Conservation (phyloP, 2,888 invertebrate species). For the Habrosyne pyritoides region DNA sequence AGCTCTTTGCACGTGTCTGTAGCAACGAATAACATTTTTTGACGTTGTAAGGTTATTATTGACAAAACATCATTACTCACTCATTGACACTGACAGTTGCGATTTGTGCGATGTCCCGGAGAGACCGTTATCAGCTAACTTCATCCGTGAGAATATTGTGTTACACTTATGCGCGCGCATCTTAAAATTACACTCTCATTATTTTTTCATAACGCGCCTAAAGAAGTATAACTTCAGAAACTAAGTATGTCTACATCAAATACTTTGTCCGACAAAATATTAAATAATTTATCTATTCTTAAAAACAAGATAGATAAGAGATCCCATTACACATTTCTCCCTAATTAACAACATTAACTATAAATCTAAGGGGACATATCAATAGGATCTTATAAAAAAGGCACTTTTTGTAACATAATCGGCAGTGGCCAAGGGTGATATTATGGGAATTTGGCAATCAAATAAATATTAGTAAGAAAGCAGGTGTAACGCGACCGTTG, state of each 20-base stretch:
- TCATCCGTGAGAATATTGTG: too few species aligned
- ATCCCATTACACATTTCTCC: conserved; percentile 26
- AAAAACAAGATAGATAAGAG: conserved; percentile 11
- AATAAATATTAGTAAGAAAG: conserved; percentile 79
- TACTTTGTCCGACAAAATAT: not conserved
- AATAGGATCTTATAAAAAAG: conserved; percentile 23
- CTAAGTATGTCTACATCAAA: not conserved
- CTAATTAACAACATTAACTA: conserved; percentile 38
- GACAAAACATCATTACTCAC: too few species aligned
- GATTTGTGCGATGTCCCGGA: too few species aligned
- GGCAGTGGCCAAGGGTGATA: conserved; percentile 28
- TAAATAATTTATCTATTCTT: not conserved
- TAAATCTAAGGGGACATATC: conserved; percentile 44
- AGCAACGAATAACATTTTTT: too few species aligned
- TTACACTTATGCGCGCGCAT: too few species aligned
- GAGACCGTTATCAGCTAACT: too few species aligned
- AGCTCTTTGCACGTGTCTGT: too few species aligned
- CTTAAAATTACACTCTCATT: too few species aligned
- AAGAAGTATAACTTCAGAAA: too few species aligned
- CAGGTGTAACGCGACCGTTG: conserved; percentile 53
- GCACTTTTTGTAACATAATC: conserved; percentile 40
- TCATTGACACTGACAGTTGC: too few species aligned
- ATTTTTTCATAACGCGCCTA: too few species aligned
- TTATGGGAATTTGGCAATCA: conserved; percentile 74
- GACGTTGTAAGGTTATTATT: too few species aligned